Evolutionary conservation across 92 coral and sea anemone species (phyloP), one percentile per base, ranked within the genome.

Genomic region (Palythoa caribaeorum): DNA sequence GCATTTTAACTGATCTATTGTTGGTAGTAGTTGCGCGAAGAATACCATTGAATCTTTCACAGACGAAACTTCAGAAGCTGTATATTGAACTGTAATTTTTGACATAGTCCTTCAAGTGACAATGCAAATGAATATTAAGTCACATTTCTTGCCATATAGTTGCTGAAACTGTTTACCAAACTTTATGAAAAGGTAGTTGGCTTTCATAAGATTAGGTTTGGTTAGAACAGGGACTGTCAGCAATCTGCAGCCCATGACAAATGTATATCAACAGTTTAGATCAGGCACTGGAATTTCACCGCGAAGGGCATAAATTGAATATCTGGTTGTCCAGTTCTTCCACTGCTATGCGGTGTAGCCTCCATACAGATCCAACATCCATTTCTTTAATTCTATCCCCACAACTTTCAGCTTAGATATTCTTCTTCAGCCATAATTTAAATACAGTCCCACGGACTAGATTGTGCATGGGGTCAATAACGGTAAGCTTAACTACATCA

Each of bases 311-410:
- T 17, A 74, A 5, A 74, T 1, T 7, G 79, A 74, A 47, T 74
- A 44, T 44, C n/a, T 14, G 1, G 79, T 74, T 38, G 57, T 44
- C 79, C 79, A 74, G 79, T 74, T 74, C 28, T 74, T 74, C 79
- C 79, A 74, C 37, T 74, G 79, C 8, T 55, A 74, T 6, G 79
- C 79, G 0, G 59, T 74, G 83, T 90, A 93, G 13, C 91, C 73
- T 5, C 95, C 95, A 88, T 88, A 90, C 91, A n/a, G 91, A 84
- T 54, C 91, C 87, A 76, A 93, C 90, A 72, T 90, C 93, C 73
- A 93, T n/a, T 6, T 75, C 73, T 48, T 88, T 71, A 38, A 93
- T 84, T 13, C 77, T 28, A 15, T 73, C 68, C 90, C 95, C 10
- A 93, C 57, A n/a, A 68, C 69, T 53, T 87, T 70, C 19, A 93